phyloP scores from a whole-genome alignment of 64 coral and sea anemone genomes.

The Pocillopora verrucosa region DNA sequence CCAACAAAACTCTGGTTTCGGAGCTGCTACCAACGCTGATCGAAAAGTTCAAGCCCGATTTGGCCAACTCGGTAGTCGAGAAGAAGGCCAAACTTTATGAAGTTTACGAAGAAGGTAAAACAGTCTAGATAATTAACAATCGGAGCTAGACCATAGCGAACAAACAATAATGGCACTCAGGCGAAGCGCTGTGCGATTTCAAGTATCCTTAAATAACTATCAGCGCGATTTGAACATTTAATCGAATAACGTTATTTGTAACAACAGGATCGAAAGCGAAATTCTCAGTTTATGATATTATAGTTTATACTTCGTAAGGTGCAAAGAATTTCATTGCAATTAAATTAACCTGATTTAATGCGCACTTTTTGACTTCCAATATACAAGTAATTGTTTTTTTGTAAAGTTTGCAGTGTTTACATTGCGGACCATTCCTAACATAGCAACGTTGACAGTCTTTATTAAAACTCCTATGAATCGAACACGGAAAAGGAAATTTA shows the following conservation, averaged over 20 bases:
- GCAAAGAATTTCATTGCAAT: not conserved
- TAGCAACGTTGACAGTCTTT: slow-evolving; percentile 39
- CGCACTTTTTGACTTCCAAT: not conserved
- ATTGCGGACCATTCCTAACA: slow-evolving; percentile 19
- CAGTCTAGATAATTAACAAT: not conserved
- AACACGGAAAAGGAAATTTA: slow-evolving; percentile 12
- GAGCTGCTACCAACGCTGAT: slow-evolving; percentile 89
- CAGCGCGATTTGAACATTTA: not conserved
- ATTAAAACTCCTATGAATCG: not conserved
- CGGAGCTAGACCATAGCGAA: not conserved
- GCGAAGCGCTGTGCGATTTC: not conserved
- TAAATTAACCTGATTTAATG: not conserved
- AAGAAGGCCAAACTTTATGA: slow-evolving; percentile 94
- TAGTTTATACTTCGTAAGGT: not conserved
- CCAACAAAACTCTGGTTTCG: slow-evolving; percentile 76
- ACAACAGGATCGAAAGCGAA: not conserved
- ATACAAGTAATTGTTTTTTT: not conserved
- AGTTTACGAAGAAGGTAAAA: slow-evolving; percentile 87
- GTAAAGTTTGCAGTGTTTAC: slow-evolving; percentile 28
- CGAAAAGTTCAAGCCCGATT: slow-evolving; percentile 97
- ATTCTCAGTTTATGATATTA: not conserved
- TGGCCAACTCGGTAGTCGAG: slow-evolving; percentile 57
- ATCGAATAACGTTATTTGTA: not conserved
- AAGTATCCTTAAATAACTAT: slow-evolving; percentile 27
- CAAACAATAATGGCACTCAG: not conserved